Conservation (phyloP, 2,113 vertebrate genomes). For the Caretta caretta region DNA sequence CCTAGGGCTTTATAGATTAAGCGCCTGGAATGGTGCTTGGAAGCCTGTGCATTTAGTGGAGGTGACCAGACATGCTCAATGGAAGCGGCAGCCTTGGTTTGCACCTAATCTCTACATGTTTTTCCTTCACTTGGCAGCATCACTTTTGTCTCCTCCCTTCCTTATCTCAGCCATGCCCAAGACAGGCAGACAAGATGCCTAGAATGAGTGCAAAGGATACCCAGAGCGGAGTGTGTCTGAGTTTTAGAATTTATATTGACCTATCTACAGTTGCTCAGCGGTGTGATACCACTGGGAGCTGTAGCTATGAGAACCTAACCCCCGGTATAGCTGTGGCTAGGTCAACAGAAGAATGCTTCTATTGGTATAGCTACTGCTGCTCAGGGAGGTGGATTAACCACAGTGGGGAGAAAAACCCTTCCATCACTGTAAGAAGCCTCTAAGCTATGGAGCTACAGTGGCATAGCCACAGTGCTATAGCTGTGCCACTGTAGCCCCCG, state of each 20-base stretch:
- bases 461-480: too few relatives aligned
- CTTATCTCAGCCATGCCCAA: not conserved
- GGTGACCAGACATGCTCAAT: not conserved
- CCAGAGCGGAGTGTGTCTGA: not conserved
- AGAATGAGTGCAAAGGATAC: not conserved
- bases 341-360: too few relatives aligned
- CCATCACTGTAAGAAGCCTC: not conserved
- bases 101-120: not conserved
- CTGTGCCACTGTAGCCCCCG: too few relatives aligned
- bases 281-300: too few relatives aligned
- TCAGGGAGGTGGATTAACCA: not conserved
- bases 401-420: not conserved
- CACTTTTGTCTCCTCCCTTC: not conserved
- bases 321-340: too few relatives aligned
- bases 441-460: not conserved
- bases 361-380: too few relatives aligned
- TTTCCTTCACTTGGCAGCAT: not conserved
- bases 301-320: not conserved
- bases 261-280: too few relatives aligned
- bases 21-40: not conserved
- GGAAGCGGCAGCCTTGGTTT: not conserved
- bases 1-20: not conserved
- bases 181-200: not conserved
- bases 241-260: not conserved
- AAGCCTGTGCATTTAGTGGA: not conserved